phyloP scores from a whole-genome alignment of 1,140 invertebrate genomes.

The Platyscapa corneri region DNA sequence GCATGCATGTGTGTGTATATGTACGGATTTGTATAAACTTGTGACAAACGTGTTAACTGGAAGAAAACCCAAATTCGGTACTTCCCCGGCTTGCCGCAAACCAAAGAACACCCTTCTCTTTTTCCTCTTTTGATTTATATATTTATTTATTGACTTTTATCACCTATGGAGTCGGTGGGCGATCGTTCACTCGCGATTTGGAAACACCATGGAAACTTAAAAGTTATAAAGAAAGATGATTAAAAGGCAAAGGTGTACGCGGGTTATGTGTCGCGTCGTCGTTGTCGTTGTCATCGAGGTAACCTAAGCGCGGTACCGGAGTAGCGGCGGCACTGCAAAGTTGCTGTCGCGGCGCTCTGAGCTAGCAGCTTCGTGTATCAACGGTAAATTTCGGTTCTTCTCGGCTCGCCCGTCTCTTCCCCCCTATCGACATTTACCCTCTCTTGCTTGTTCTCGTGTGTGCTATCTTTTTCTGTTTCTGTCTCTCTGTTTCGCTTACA shows the following conservation, averaged over 20 bases:
- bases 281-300: neutral
- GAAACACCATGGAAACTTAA: neutral
- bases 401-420: neutral
- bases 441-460: neutral
- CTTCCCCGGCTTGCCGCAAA: neutral
- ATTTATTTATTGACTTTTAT: neutral
- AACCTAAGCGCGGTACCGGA: slow-evolving; percentile 45
- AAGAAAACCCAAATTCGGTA: slow-evolving; percentile 8
- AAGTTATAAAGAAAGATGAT: slow-evolving; percentile 1
- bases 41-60: neutral
- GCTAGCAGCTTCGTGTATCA: slow-evolving; percentile 19
- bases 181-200: neutral
- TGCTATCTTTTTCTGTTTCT: neutral
- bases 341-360: slow-evolving; percentile 25
- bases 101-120: neutral
- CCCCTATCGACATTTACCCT: neutral
- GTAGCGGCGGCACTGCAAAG: slow-evolving; percentile 45
- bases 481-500: slow-evolving; percentile 14
- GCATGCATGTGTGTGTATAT: neutral
- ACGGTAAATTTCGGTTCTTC: neutral
- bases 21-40: too few relatives aligned
- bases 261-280: slow-evolving; percentile 1
- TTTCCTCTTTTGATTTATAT: neutral
- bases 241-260: neutral
- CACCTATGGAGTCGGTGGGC: neutral